Evolutionary conservation across 2,888 invertebrate genomes (phyloP), one percentile per base, ranked within the genome.

Genomic region (Caenorhabditis macrosperma): DNA sequence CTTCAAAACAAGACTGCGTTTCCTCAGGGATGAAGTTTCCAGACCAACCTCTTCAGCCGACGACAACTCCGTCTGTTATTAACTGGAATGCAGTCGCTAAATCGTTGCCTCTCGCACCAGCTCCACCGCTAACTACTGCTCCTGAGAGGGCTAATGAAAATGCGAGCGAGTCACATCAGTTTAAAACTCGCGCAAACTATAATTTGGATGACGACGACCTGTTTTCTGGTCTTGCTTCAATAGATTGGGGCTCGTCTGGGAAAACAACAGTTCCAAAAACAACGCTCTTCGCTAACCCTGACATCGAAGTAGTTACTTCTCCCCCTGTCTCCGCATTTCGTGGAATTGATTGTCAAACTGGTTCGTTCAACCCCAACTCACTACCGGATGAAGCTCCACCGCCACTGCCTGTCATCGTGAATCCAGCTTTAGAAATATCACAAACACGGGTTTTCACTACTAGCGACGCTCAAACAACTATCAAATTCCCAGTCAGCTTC

Each of bases 401-500:
- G 10, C 74, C 79, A 20, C 52, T 74, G 2, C 74, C 79, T 15
- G 79, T 74, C 17, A 61, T 74, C 15, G 33, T 74, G 44, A 72
- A 79, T 46, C 72, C 72, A 12, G 4, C 46, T 1, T 5, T 46
- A 22, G 72, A 78, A 7, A 61, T 66, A 22, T 10, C 24, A 1
- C 22, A 33, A 15, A 26, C 35, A 28, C 6, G n/a, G 1, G 44
- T 38, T 7, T 24, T 20, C 17, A 9, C 30, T 26, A 24, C 35
- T 1, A 22, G 15, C 5, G 1, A 9, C 1, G 22, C 26, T 2
- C 20, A 2, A 20, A 30, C 35, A 15, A 6, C 30, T 20, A 17
- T 44, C 12, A 52, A 61, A 24, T 84, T 84, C 52, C 84, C 84
- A 0, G 82, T 84, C 12, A 67, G 63, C 10, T 82, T 82, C 41